phyloP scores from a whole-genome alignment of 1,140 invertebrate species.

The Orius laevigatus region DNA sequence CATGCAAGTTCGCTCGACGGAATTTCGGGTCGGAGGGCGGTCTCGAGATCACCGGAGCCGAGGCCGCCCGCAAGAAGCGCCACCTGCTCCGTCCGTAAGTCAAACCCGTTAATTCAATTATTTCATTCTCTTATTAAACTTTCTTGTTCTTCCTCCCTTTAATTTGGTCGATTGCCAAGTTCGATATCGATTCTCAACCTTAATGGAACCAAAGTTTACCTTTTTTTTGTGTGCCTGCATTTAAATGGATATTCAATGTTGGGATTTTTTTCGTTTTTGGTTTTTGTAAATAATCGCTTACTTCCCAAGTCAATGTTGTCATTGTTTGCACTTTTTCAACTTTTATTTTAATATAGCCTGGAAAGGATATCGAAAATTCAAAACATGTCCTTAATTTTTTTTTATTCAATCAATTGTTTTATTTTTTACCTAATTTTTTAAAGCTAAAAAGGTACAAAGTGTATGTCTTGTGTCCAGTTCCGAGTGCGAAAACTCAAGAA shows the following conservation, averaged over 20 bases:
- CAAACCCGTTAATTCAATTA: constrained; percentile 3
- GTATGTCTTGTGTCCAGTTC: constrained; percentile 18
- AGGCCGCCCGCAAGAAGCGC: constrained; percentile 26
- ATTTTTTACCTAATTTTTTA: background rate
- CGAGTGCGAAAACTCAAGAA: constrained; percentile 17
- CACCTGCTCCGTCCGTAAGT: constrained; percentile 40
- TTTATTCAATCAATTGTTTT: background rate
- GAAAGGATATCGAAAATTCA: too few species aligned
- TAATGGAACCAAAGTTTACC: too few species aligned
- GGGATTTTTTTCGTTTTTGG: too few species aligned
- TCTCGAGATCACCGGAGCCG: constrained; percentile 12
- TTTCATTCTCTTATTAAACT: background rate
- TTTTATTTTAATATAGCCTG: too few species aligned
- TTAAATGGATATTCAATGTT: too few species aligned
- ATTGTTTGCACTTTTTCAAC: too few species aligned
- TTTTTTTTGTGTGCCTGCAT: too few species aligned
- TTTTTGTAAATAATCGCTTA: too few species aligned
- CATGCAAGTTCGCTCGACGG: constrained; percentile 22
- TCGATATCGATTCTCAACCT: too few species aligned
- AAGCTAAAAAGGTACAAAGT: background rate
- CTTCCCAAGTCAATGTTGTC: too few species aligned
- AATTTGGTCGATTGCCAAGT: constrained; percentile 2
- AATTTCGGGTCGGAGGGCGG: constrained; percentile 11
- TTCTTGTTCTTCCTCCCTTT: background rate
- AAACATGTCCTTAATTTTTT: too few species aligned